Evolutionary conservation across 2,888 invertebrate genomes (phyloP).

Genomic region (Cephus runcator): DNA sequence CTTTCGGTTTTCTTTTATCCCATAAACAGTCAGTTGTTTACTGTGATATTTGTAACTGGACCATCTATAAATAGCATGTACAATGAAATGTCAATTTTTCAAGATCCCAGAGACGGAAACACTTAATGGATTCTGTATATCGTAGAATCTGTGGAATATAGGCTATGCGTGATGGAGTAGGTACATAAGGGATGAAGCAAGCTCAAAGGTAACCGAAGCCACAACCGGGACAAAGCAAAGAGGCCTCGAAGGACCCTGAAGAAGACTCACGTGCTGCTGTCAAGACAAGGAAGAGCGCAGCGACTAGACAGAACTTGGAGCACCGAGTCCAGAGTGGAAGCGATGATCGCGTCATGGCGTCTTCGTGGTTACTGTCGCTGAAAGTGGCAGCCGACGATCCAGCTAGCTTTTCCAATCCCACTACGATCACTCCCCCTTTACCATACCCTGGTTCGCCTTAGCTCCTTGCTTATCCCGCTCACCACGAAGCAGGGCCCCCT

Average conservation of each 20-base stretch:
- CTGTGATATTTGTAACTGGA: too few species aligned
- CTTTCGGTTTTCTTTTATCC: too few species aligned
- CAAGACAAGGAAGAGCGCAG: slow-evolving; percentile 44
- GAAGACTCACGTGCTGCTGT: slow-evolving; percentile 55
- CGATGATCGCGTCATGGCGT: slow-evolving; percentile 62
- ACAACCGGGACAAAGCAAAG: neutral
- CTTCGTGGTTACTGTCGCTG: slow-evolving; percentile 62
- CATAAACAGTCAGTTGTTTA: too few species aligned
- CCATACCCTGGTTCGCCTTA: slow-evolving; percentile 47
- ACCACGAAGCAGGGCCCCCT: slow-evolving; percentile 8
- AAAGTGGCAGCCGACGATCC: slow-evolving; percentile 55
- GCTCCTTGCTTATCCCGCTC: slow-evolving; percentile 36
- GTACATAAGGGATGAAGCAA: neutral
- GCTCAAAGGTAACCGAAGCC: neutral
- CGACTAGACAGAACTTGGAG: slow-evolving; percentile 45
- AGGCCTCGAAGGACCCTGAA: neutral
- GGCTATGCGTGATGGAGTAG: too few species aligned
- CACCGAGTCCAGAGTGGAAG: slow-evolving; percentile 45
- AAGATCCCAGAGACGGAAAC: too few species aligned
- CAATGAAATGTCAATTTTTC: too few species aligned
- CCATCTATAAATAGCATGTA: too few species aligned
- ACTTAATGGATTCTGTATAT: too few species aligned
- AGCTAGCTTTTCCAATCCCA: slow-evolving; percentile 52
- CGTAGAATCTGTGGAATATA: too few species aligned
- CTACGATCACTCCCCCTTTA: slow-evolving; percentile 20